A percentile compares a stretch with the other conserved stretches of the same genome.
These are phyloP conservation scores for Graphium colonna DNA, from an alignment of 2,888 invertebrate species.

Conservation along the genomic window DNA sequence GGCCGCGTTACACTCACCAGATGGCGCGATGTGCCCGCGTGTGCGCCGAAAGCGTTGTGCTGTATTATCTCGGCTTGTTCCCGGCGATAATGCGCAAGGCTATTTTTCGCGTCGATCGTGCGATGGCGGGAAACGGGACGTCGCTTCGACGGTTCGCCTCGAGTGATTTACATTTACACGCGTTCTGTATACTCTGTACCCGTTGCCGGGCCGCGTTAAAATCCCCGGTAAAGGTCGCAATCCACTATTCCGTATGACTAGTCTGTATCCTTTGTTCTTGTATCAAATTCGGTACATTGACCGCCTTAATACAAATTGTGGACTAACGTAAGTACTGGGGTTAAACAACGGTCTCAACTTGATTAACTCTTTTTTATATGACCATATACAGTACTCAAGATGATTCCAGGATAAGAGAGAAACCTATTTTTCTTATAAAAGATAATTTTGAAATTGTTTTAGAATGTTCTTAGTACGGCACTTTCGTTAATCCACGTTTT, in stretches of 20 bases:
- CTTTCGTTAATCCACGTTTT: no score
- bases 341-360: no score
- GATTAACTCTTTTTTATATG: no score
- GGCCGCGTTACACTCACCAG: slow-evolving; percentile 58
- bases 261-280: slow-evolving; percentile 35
- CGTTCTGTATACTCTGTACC: slow-evolving; percentile 39
- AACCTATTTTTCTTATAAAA: no score
- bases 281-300: no score
- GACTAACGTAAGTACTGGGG: no score
- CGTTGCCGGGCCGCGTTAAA: slow-evolving; percentile 65
- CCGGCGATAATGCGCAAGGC: slow-evolving; percentile 62
- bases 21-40: slow-evolving; percentile 53
- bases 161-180: slow-evolving; percentile 73
- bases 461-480: no score
- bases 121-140: slow-evolving; percentile 49
- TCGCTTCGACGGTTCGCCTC: slow-evolving; percentile 55
- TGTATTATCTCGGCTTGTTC: slow-evolving; percentile 68
- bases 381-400: no score
- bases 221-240: slow-evolving; percentile 41
- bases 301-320: no score
- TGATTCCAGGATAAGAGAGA: no score
- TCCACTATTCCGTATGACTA: slow-evolving; percentile 31
- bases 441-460: no score
- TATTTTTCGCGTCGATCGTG: slow-evolving; percentile 68
- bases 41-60: slow-evolving; percentile 57